phyloP scores from a whole-genome alignment of 1,140 invertebrate species.

The Thaumetopoea pityocampa region DNA sequence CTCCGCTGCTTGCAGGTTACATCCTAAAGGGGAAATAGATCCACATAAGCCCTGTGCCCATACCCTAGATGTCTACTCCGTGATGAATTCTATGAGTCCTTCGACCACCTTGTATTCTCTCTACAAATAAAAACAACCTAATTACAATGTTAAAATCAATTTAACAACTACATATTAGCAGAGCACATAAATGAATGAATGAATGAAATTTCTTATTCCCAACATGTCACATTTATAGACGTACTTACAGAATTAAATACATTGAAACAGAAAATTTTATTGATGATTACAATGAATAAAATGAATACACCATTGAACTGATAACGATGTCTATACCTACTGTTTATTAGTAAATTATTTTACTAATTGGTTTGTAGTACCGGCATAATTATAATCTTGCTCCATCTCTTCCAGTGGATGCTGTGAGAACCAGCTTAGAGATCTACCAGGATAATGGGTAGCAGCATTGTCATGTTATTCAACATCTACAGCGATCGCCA shows the following conservation, averaged over 20 bases:
- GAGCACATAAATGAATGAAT: constrained; percentile 11
- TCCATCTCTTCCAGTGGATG: too few relatives aligned
- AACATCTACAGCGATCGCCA: too few relatives aligned
- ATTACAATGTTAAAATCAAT: background rate
- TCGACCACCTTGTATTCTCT: background rate
- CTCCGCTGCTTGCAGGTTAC: too few relatives aligned
- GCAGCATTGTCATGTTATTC: too few relatives aligned
- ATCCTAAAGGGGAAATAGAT: too few relatives aligned
- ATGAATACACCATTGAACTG: constrained; percentile 18
- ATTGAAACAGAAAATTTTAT: constrained; percentile 19
- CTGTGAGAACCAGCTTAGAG: too few relatives aligned
- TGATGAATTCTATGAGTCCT: too few relatives aligned
- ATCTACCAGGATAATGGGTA: too few relatives aligned
- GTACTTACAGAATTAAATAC: constrained; percentile 10
- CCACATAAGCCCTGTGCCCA: too few relatives aligned
- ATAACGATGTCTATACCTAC: constrained; percentile 23
- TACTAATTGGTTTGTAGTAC: too few relatives aligned
- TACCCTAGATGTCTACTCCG: too few relatives aligned
- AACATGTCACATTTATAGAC: constrained; percentile 11
- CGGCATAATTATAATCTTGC: too few relatives aligned
- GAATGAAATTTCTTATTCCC: constrained; percentile 12
- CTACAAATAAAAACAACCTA: background rate
- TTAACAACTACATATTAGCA: constrained; percentile 1
- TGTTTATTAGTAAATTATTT: constrained; percentile 29
- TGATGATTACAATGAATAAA: constrained; percentile 13